phyloP scores from a whole-genome alignment of 2,888 invertebrate genomes.

The Trissonchulus latispiculum region DNA sequence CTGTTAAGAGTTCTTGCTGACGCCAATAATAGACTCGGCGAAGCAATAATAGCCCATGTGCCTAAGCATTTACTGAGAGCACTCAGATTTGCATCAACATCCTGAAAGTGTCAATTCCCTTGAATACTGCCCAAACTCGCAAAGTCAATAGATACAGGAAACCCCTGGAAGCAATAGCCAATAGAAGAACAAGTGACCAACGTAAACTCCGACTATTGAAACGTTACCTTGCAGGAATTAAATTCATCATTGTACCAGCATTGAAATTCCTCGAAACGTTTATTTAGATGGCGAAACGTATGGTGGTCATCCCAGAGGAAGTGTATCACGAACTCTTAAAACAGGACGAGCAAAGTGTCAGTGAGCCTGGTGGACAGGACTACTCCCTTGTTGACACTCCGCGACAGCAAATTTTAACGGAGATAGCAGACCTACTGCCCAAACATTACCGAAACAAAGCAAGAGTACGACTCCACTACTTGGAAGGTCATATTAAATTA shows the following conservation, averaged over 20 bases:
- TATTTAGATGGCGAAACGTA: neutral
- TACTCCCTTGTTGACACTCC: neutral
- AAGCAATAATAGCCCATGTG: neutral
- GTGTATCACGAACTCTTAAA: neutral
- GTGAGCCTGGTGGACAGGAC: too few relatives aligned
- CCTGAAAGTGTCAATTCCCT: neutral
- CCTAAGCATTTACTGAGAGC: neutral
- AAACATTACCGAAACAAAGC: constrained; percentile 9
- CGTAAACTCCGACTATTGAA: neutral
- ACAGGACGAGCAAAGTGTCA: too few relatives aligned
- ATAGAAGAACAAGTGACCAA: neutral
- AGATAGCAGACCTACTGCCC: neutral
- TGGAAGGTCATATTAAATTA: constrained; percentile 1
- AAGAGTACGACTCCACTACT: neutral
- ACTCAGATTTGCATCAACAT: constrained; percentile 5
- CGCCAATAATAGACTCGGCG: neutral
- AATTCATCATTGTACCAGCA: neutral
- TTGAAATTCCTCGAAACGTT: neutral
- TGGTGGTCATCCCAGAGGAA: neutral
- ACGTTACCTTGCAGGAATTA: neutral
- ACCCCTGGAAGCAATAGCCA: neutral
- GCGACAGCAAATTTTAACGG: neutral
- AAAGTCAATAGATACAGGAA: neutral
- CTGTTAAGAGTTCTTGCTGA: neutral
- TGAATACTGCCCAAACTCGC: neutral